phyloP scores from a whole-genome alignment of 1,140 invertebrate genomes.

The Apocrypta bakeri region DNA sequence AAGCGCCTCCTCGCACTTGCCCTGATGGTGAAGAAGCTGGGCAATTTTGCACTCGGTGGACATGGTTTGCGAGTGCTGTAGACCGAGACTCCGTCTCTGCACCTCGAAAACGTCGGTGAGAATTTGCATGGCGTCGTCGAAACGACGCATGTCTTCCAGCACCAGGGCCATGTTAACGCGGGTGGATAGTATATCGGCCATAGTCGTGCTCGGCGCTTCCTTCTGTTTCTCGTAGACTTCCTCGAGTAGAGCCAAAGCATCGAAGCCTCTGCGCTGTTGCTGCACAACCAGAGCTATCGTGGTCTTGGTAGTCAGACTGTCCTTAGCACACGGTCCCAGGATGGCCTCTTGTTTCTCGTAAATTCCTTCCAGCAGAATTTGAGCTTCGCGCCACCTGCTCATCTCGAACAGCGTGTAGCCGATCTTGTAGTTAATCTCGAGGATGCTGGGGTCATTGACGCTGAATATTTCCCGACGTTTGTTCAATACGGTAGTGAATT shows the following conservation, averaged over 20 bases:
- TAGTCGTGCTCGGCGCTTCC: too few species aligned
- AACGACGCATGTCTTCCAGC: slow-evolving; percentile 34
- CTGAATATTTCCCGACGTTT: neutral
- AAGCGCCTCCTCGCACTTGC: neutral
- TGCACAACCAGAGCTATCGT: slow-evolving; percentile 50
- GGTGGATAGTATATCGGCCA: slow-evolving; percentile 41
- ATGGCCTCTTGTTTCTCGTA: slow-evolving; percentile 50
- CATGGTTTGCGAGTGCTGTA: neutral
- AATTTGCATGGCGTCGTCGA: slow-evolving; percentile 25
- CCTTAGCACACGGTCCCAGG: slow-evolving; percentile 49
- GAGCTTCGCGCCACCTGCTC: slow-evolving; percentile 58
- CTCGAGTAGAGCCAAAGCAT: neutral
- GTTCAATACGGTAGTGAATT: neutral
- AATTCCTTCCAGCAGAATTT: slow-evolving; percentile 55
- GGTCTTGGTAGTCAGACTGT: slow-evolving; percentile 48
- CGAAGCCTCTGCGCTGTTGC: neutral
- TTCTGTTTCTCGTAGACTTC: neutral
- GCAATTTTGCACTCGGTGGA: slow-evolving; percentile 1
- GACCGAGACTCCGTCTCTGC: neutral
- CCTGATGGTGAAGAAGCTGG: neutral
- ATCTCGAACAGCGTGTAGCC: slow-evolving; percentile 26
- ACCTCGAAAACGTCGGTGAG: neutral
- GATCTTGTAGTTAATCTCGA: slow-evolving; percentile 38
- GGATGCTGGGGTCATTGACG: slow-evolving; percentile 53
- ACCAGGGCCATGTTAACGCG: slow-evolving; percentile 47